Evolutionary conservation across 2,888 invertebrate species (phyloP).

Genomic region (Eupeodes luniger): DNA sequence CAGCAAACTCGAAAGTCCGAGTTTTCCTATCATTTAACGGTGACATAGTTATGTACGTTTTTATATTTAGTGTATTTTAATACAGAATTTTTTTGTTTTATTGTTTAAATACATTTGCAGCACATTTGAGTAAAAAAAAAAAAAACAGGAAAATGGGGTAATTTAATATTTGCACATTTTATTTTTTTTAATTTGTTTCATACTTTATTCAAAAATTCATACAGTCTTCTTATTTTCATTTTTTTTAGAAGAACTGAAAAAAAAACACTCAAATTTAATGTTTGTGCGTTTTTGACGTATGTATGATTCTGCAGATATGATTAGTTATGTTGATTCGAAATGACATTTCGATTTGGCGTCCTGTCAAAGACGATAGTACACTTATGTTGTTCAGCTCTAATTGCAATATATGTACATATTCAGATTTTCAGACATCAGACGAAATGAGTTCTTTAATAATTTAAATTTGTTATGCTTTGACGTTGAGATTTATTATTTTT

Average conservation of each 20-base stretch:
- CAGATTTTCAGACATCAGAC: not conserved
- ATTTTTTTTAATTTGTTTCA: not conserved
- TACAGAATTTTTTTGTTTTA: not conserved
- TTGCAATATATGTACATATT: slow-evolving; percentile 4
- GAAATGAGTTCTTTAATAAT: not conserved
- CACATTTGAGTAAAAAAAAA: slow-evolving; percentile 3
- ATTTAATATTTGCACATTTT: slow-evolving; percentile 30
- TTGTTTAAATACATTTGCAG: not conserved
- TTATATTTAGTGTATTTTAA: slow-evolving; percentile 24
- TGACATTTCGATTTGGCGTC: slow-evolving; percentile 23
- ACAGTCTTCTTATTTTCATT: too few species aligned
- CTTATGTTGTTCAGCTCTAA: slow-evolving; percentile 37
- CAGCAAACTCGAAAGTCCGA: slow-evolving; percentile 30
- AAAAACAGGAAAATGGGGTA: not conserved
- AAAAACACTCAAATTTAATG: not conserved
- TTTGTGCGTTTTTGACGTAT: slow-evolving; percentile 28
- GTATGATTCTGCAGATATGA: slow-evolving; percentile 30
- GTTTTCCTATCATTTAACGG: slow-evolving; percentile 27
- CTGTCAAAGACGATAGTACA: slow-evolving; percentile 18
- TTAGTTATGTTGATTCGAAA: slow-evolving; percentile 48
- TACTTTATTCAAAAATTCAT: too few species aligned
- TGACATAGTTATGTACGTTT: not conserved
- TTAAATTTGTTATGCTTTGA: not conserved
- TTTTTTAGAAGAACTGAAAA: not conserved
- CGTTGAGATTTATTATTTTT: not conserved